Conservation (phyloP, 2,888 invertebrate species). For the Sarcophaga variegata region DNA sequence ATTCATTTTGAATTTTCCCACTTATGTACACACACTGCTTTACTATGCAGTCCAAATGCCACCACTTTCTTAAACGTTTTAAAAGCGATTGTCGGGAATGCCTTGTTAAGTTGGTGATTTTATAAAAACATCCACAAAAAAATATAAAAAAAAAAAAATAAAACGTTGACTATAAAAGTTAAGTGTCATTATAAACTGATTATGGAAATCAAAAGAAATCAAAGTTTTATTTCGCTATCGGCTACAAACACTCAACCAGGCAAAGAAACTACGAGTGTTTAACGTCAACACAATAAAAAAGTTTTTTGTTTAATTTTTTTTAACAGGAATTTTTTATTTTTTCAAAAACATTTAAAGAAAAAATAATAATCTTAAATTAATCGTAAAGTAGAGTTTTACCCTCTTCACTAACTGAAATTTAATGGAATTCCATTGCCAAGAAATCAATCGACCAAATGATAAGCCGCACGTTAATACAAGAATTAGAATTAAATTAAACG, state of each 20-base stretch:
- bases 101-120: neutral
- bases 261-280: neutral
- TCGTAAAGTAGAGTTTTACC: too few relatives aligned
- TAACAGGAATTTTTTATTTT: too few relatives aligned
- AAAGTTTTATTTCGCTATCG: neutral
- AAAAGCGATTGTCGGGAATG: neutral
- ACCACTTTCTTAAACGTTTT: neutral
- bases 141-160: too few relatives aligned
- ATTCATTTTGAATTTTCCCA: slow-evolving; percentile 13
- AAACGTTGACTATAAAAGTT: neutral
- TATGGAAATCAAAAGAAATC: neutral
- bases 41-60: neutral
- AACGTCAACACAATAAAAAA: neutral
- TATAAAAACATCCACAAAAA: neutral
- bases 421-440: neutral
- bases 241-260: neutral
- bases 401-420: neutral
- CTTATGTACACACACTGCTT: too few relatives aligned
- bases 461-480: neutral
- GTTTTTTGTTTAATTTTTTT: too few relatives aligned
- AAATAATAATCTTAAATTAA: too few relatives aligned
- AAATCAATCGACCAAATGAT: neutral
- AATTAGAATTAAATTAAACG: too few relatives aligned
- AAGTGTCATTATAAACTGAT: slow-evolving; percentile 26
- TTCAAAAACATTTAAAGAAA: too few relatives aligned